A percentile compares a stretch with the other conserved stretches of the same genome.
Evolutionary conservation across 2,113 vertebrate genomes (phyloP).

Genomic region (Mohoua ochrocephala): DNA sequence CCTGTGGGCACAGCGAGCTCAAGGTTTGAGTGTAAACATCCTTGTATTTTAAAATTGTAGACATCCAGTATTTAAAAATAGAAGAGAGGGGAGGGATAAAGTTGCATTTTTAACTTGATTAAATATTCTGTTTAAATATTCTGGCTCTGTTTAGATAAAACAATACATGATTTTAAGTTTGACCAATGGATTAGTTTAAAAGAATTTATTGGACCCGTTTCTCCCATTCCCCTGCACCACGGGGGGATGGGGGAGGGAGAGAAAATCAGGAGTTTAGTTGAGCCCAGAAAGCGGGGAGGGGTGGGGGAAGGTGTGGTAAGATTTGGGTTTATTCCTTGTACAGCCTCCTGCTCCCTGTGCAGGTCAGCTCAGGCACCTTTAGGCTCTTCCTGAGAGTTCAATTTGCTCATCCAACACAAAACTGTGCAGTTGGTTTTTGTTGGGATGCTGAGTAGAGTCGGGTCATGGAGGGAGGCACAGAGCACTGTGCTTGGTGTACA

Average conservation of each 20-base stretch:
- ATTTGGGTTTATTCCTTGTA: background rate
- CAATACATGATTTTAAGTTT: background rate
- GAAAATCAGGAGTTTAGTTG: background rate
- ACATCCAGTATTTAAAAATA: background rate
- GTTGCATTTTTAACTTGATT: background rate
- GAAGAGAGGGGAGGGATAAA: background rate
- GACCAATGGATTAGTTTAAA: background rate
- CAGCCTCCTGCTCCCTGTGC: background rate
- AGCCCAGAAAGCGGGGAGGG: background rate
- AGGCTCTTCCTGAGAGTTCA: background rate
- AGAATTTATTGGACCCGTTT: background rate
- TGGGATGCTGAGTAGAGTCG: background rate
- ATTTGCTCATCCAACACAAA: background rate
- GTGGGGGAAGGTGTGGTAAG: background rate
- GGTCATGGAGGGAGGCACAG: background rate
- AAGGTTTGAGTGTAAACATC: background rate
- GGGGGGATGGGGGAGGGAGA: background rate
- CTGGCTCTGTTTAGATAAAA: background rate
- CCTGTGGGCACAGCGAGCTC: background rate
- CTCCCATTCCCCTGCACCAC: background rate
- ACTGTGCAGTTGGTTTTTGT: background rate
- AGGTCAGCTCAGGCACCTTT: background rate
- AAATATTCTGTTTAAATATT: background rate
- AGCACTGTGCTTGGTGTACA: background rate
- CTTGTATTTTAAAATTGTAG: background rate